Evolutionary conservation across 35 echinoderm and acorn worm genomes (phyloP).

Genomic region (Strongylocentrotus purpuratus): DNA sequence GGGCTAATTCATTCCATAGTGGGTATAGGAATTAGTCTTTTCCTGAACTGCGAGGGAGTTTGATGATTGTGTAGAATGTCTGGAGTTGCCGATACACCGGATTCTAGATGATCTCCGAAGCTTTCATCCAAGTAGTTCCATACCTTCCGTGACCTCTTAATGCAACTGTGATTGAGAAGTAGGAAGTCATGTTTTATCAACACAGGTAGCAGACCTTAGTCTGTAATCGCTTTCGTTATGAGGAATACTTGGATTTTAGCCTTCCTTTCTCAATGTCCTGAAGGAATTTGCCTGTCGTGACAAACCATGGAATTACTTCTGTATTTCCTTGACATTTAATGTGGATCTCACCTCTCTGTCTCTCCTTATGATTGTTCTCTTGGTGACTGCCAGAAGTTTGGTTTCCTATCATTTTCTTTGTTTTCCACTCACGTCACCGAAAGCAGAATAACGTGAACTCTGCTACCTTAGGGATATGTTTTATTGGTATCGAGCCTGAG

Average conservation of each 20-base stretch:
- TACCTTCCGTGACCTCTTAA: background rate
- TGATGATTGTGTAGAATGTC: background rate
- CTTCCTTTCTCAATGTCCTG: background rate
- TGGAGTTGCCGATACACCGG: background rate
- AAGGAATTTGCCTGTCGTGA: background rate
- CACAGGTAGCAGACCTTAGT: background rate
- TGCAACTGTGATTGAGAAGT: background rate
- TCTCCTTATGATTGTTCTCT: background rate
- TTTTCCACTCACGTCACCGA: background rate
- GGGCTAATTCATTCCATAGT: background rate
- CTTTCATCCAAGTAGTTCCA: background rate
- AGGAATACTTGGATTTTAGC: constrained; percentile 2
- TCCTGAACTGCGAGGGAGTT: background rate
- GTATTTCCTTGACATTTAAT: background rate
- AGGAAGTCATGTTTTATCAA: background rate
- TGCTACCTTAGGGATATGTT: background rate
- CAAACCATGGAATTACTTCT: background rate
- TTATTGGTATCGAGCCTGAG: background rate
- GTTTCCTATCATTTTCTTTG: background rate
- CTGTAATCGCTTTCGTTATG: constrained; percentile 3
- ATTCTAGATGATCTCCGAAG: background rate
- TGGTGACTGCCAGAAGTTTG: background rate
- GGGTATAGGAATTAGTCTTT: background rate
- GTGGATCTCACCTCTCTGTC: background rate
- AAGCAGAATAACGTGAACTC: background rate